These are phyloP conservation scores for Halcyon senegalensis DNA, from an alignment of 2,113 vertebrate species.

Conservation along the genomic window DNA sequence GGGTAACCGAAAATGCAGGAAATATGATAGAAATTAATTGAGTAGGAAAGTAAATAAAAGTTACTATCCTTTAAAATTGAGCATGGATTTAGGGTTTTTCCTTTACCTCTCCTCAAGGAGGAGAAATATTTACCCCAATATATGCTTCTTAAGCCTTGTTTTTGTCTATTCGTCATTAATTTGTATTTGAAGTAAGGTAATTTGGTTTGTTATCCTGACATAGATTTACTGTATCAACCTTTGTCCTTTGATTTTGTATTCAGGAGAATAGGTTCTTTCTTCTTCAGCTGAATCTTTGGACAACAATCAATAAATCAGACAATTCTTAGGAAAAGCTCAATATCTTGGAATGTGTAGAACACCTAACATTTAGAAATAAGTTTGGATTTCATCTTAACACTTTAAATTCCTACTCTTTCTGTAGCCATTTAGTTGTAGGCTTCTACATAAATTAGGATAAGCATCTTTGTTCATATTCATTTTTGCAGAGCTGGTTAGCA, in stretches of 20 bases:
- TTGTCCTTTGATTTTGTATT: not conserved
- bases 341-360: not conserved
- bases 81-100: not conserved
- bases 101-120: not conserved
- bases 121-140: not conserved
- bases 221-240: not conserved
- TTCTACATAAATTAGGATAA: slow-evolving; percentile 4
- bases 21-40: not conserved
- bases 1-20: not conserved
- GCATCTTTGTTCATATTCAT: not conserved
- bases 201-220: not conserved
- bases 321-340: not conserved
- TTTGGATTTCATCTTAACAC: not conserved
- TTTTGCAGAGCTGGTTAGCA: not conserved
- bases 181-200: not conserved
- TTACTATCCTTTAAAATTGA: not conserved
- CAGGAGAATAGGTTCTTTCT: not conserved
- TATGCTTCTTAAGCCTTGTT: not conserved
- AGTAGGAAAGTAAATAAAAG: not conserved
- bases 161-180: not conserved
- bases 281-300: not conserved
- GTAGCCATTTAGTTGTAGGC: not conserved
- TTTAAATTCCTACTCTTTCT: not conserved
- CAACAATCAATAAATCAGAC: not conserved
- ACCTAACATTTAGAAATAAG: not conserved